Evolutionary conservation across 2,797 vertebrate species (phyloP).

Genomic region (Glossophaga mutica): DNA sequence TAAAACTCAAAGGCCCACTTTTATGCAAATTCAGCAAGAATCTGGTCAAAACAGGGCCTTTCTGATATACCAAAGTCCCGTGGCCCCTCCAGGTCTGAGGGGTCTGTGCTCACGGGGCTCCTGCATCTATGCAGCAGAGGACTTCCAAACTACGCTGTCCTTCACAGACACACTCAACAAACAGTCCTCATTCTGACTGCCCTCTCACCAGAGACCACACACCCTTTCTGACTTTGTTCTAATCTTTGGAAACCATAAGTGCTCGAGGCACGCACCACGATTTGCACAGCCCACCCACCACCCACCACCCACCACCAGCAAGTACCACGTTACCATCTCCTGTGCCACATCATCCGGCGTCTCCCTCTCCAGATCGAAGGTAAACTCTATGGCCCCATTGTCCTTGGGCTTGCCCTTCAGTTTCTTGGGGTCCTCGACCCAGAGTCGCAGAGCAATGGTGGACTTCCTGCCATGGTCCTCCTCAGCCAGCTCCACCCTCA

Average conservation of each 20-base stretch:
- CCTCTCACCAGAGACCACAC: not conserved
- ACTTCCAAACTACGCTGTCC: fast-evolving
- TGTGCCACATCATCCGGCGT: slow-evolving; percentile 96
- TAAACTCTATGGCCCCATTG: slow-evolving; percentile 98
- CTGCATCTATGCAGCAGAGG: fast-evolving
- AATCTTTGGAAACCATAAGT: not conserved
- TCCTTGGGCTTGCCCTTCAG: slow-evolving; percentile 99
- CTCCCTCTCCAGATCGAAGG: slow-evolving; percentile 96
- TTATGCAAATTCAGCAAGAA: not conserved
- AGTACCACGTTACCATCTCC: slow-evolving; percentile 91
- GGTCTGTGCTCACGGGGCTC: too few species aligned
- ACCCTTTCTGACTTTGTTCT: not conserved
- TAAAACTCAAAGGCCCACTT: not conserved
- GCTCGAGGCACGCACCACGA: fast-evolving
- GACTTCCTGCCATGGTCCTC: slow-evolving; percentile 96
- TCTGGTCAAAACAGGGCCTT: not conserved
- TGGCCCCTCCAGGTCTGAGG: not conserved
- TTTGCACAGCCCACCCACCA: not conserved
- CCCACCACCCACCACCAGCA: not conserved
- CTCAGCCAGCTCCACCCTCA: slow-evolving; percentile 97
- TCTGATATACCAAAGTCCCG: not conserved
- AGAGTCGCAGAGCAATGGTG: slow-evolving; percentile 95
- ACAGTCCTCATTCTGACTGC: not conserved
- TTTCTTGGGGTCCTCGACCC: slow-evolving; percentile 98
- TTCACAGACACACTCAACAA: not conserved